These are phyloP conservation scores for Nebria brevicollis DNA, from an alignment of 2,888 invertebrate species.

Conservation along the genomic window DNA sequence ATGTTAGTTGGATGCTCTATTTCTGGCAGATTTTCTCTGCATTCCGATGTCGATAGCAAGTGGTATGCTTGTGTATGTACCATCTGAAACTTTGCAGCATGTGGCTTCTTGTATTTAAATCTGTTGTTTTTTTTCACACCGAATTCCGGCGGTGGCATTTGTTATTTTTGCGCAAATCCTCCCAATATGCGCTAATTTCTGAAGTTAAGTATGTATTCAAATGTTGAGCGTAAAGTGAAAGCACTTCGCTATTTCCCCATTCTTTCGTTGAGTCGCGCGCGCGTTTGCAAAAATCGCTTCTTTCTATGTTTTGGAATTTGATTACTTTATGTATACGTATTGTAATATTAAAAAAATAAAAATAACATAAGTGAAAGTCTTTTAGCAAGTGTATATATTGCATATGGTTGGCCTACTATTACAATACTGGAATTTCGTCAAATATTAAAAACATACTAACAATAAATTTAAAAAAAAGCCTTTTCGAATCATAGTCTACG, in stretches of 20 bases:
- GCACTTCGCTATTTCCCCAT: neutral
- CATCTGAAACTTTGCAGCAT: conserved; percentile 18
- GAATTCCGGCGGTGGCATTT: neutral
- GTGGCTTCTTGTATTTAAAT: neutral
- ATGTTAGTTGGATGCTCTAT: conserved; percentile 27
- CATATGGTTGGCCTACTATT: neutral
- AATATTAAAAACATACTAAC: neutral
- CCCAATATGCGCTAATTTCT: too few species aligned
- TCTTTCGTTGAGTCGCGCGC: neutral
- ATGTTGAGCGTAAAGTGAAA: neutral
- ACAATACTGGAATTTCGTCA: neutral
- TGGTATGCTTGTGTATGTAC: neutral
- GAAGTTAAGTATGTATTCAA: too few species aligned
- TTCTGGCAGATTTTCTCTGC: conserved; percentile 31
- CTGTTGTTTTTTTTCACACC: neutral
- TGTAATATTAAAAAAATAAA: neutral
- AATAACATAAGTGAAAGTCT: conserved; percentile 1
- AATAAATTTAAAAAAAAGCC: too few species aligned
- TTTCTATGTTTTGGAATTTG: neutral
- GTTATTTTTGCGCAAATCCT: neutral
- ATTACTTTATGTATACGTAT: neutral
- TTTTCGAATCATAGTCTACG: too few species aligned
- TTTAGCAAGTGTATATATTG: neutral
- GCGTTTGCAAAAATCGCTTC: neutral
- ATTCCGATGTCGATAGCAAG: conserved; percentile 23